Evolutionary conservation across 2,113 vertebrate species (phyloP), one percentile per base, ranked within the genome.

Genomic region (Ranitomeya variabilis): DNA sequence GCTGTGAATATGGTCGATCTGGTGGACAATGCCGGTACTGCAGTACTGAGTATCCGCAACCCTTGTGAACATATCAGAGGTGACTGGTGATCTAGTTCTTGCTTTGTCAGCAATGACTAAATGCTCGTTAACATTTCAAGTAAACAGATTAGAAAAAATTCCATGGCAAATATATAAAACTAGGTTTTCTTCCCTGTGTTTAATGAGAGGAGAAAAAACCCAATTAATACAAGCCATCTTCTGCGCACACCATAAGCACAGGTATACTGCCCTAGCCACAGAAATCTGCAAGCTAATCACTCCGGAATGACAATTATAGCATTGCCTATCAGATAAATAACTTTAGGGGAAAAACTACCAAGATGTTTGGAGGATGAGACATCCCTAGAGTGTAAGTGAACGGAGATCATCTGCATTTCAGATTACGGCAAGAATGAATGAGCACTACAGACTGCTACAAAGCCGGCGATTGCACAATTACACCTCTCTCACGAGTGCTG

Each of bases 381-480:
- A 45, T 85, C 67, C 83, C 67, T 3, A 21, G 69, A 85, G 66
- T 74, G 8, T 15, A 73, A 23, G 54, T 26, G 45, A 74, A 76
- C 4, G 5, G 66, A 31, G 23, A 73, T 85, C 69, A 74, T 76
- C 67, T 74, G 83, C 69, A 85, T 74, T 85, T 76, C 67, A 85
- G 71, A 85, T 31, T 85, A 85, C 23, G 67, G 60, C 7, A 12
- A 19, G 64, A 85, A 85, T 57, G 9, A 85, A 71, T 21, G 31
- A 31, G 83, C 37, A 31, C 7, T 19, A 73, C 83, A 57, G 45
- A 85, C 19, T 87, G 59, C 9, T 83, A 55, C 62, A 83, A 83
- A 83, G 81, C 62, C 11, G 14, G 8, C 54, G n/a, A 60, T 60
- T 62, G 79, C 79, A 60, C 79, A 81, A 81, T 60, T 81, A 57